These are phyloP conservation scores for Musca vetustissima DNA, from an alignment of 1,140 invertebrate species.

Conservation along the genomic window DNA sequence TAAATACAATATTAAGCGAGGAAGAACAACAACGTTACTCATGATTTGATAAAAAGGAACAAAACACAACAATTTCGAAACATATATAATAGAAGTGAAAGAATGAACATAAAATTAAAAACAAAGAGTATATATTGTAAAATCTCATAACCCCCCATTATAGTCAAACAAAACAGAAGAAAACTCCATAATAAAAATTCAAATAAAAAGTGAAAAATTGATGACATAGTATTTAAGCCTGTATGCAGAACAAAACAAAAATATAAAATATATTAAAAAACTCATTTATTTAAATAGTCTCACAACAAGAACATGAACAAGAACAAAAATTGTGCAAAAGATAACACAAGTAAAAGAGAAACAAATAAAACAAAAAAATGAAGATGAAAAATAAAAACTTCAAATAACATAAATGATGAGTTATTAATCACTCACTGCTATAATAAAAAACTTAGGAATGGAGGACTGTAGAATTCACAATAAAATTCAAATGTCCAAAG, in stretches of 20 bases:
- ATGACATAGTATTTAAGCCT: constrained; percentile 15
- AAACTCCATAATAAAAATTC: neutral
- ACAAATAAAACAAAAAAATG: constrained; percentile 32
- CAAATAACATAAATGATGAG: constrained; percentile 28
- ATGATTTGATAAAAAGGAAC: too few relatives aligned
- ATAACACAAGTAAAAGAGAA: constrained; percentile 30
- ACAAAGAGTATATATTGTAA: neutral
- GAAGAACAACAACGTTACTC: too few relatives aligned
- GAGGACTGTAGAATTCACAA: too few relatives aligned
- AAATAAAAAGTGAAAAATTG: constrained; percentile 16
- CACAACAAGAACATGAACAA: constrained; percentile 3
- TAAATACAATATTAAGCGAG: too few relatives aligned
- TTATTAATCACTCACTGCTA: too few relatives aligned
- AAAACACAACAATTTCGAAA: too few relatives aligned
- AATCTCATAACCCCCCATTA: constrained; percentile 14
- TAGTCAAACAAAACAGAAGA: constrained; percentile 9
- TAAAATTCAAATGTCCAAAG: too few relatives aligned
- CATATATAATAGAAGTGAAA: too few relatives aligned
- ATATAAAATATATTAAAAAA: constrained; percentile 15
- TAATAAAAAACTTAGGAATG: too few relatives aligned
- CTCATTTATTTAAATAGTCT: constrained; percentile 22
- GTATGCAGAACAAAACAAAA: constrained; percentile 18
- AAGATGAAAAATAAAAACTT: neutral
- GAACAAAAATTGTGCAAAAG: constrained; percentile 8
- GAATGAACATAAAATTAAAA: too few relatives aligned